Percentiles rank a stretch among this genome's conserved stretches.
Conservation (phyloP, 2,888 invertebrate species). For the Parnassius apollo region DNA sequence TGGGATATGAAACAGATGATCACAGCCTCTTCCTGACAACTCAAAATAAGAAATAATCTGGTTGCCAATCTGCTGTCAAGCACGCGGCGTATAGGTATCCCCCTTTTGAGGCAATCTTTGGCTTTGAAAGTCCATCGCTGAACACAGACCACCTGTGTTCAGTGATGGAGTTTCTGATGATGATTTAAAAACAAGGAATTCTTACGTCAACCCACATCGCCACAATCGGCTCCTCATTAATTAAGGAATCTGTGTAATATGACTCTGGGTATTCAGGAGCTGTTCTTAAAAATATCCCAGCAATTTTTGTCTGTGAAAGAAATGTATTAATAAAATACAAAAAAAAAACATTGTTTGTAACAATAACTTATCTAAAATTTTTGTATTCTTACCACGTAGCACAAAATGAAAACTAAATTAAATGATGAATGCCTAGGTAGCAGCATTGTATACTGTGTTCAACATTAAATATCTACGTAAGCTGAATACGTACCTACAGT, state of each 20-base stretch:
- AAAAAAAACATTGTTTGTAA: too few relatives aligned
- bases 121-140: too few relatives aligned
- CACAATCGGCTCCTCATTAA: conserved; percentile 1
- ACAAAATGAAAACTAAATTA: conserved; percentile 10
- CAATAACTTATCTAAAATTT: too few relatives aligned
- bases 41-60: too few relatives aligned
- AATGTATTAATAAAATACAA: background rate
- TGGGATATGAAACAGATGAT: too few relatives aligned
- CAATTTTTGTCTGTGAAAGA: conserved; percentile 5
- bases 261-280: background rate
- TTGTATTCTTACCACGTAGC: conserved; percentile 1
- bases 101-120: too few relatives aligned
- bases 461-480: background rate
- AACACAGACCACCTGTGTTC: too few relatives aligned
- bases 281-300: conserved; percentile 7
- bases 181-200: background rate
- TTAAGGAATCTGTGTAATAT: background rate
- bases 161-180: too few relatives aligned
- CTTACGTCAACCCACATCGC: conserved; percentile 14
- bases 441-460: conserved; percentile 3
- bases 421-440: background rate
- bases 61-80: too few relatives aligned
- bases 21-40: too few relatives aligned
- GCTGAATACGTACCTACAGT: background rate
- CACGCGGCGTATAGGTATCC: too few relatives aligned